phyloP scores from a whole-genome alignment of 2,888 invertebrate species.

The Hydrotaea cyrtoneurina region DNA sequence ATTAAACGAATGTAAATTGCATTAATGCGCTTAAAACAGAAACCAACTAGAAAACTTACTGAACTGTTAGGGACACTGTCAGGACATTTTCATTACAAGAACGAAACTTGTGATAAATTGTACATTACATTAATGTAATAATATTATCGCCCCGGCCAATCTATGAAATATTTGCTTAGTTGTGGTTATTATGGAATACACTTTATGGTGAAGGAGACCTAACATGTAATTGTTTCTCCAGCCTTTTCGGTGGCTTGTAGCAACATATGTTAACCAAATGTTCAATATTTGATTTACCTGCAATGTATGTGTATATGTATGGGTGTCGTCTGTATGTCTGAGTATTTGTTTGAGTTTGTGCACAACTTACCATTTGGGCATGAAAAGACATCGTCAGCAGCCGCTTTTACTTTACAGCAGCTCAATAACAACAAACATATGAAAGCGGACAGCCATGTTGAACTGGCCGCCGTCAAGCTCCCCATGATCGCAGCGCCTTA shows the following conservation, averaged over 20 bases:
- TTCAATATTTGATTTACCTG: background rate
- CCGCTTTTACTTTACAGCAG: constrained; percentile 68
- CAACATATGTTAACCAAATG: background rate
- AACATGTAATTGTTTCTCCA: too few species aligned
- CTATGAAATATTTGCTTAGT: too few species aligned
- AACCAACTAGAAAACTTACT: too few species aligned
- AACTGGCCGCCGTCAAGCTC: constrained; percentile 80
- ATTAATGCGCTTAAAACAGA: too few species aligned
- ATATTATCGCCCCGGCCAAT: too few species aligned
- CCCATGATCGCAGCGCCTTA: constrained; percentile 74
- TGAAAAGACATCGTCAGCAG: constrained; percentile 79
- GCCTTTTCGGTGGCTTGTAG: background rate
- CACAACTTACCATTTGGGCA: constrained; percentile 80
- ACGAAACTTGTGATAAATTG: too few species aligned
- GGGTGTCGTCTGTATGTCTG: background rate
- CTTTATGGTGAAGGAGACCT: too few species aligned
- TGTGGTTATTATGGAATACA: background rate
- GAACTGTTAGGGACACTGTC: too few species aligned
- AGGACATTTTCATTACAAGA: too few species aligned
- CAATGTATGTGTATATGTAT: background rate
- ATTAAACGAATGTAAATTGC: too few species aligned
- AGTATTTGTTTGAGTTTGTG: background rate
- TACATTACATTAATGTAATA: too few species aligned
- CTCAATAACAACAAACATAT: constrained; percentile 73
- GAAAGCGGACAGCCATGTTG: constrained; percentile 80